Conservation (phyloP, 2,888 invertebrate species). For the Scrobipalpa costella region DNA sequence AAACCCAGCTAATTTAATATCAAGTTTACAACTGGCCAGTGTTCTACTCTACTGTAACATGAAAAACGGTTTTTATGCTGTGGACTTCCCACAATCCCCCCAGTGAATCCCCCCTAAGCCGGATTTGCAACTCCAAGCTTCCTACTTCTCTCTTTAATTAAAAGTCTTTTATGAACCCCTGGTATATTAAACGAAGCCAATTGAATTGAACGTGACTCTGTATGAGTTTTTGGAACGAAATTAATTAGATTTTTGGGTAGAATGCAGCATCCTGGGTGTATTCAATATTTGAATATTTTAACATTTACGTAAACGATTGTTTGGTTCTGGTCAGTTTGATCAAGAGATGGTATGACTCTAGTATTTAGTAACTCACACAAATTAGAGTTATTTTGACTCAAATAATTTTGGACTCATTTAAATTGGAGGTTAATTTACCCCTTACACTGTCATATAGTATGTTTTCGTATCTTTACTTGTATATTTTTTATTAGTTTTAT, state of each 20-base stretch:
- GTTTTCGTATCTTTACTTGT: too few species aligned
- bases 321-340: too few species aligned
- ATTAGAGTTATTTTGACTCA: too few species aligned
- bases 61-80: conserved; percentile 61
- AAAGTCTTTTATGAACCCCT: conserved; percentile 65
- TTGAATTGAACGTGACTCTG: conserved; percentile 43
- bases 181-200: conserved; percentile 51
- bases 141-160: conserved; percentile 71
- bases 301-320: too few species aligned
- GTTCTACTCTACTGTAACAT: conserved; percentile 41
- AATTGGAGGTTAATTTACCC: too few species aligned
- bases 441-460: too few species aligned
- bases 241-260: not conserved
- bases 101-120: conserved; percentile 66
- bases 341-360: too few species aligned
- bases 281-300: too few species aligned
- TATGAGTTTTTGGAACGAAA: conserved; percentile 28
- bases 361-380: too few species aligned
- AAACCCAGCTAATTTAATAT: conserved; percentile 37
- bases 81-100: conserved; percentile 55
- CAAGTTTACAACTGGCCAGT: conserved; percentile 39
- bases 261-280: too few species aligned
- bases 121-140: conserved; percentile 70
- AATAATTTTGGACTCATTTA: too few species aligned
- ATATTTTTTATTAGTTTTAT: too few species aligned